Conservation (phyloP, 2,113 vertebrate genomes). For the Oceanites oceanicus region DNA sequence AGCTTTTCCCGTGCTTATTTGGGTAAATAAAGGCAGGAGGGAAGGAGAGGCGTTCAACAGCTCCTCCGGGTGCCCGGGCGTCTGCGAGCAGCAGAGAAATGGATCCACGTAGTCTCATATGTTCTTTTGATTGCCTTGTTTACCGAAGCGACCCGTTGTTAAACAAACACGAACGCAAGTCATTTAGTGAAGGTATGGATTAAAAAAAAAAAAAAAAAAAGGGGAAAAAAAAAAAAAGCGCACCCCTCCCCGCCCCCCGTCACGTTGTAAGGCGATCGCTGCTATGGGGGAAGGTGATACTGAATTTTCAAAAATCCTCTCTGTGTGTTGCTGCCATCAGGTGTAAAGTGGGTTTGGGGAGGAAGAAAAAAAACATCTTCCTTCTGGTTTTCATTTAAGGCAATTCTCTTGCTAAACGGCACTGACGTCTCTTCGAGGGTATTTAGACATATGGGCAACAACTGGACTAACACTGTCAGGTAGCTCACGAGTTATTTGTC, state of each 20-base stretch:
- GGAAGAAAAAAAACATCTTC: neutral
- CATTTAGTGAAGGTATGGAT: neutral
- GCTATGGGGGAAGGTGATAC: neutral
- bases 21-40: slow-evolving; percentile 1
- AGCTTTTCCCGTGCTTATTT: slow-evolving; percentile 8
- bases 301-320: neutral
- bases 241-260: neutral
- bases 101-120: neutral
- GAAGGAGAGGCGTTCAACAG: neutral
- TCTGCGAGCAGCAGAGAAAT: slow-evolving; percentile 10
- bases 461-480: slow-evolving; percentile 48
- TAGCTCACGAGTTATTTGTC: slow-evolving; percentile 29
- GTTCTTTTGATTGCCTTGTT: slow-evolving; percentile 50
- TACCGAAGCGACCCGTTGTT: neutral
- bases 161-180: neutral
- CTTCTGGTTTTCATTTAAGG: slow-evolving; percentile 12
- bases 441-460: slow-evolving; percentile 64
- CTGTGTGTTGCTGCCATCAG: neutral
- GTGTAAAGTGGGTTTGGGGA: neutral
- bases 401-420: neutral
- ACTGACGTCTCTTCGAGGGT: neutral
- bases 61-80: slow-evolving; percentile 24
- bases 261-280: neutral
- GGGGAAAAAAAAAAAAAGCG: fast-evolving
- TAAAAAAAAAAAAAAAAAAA: neutral